phyloP scores from a whole-genome alignment of 2,113 vertebrate species.

The Cebus imitator region DNA sequence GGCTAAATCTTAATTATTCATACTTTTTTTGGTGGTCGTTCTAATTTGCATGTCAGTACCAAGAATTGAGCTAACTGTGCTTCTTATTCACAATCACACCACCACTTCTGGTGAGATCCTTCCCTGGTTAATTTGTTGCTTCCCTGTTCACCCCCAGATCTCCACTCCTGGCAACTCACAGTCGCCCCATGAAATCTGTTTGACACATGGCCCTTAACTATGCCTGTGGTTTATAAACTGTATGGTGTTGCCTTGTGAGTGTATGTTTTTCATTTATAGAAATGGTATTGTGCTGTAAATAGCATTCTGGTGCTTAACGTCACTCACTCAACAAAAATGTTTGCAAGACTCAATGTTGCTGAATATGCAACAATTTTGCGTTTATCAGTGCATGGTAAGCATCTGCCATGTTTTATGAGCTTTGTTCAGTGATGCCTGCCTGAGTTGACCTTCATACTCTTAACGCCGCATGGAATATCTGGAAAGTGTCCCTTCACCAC shows the following conservation, averaged over 20 bases:
- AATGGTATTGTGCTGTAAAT: not conserved
- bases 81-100: no score
- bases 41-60: not conserved
- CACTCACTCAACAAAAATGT: not conserved
- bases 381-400: accelerated
- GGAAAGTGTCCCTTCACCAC: accelerated
- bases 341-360: not conserved
- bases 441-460: not conserved
- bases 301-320: not conserved
- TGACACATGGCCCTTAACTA: not conserved
- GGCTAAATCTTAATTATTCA: not conserved
- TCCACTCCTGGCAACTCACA: accelerated
- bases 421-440: accelerated
- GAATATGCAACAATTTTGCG: accelerated
- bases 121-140: accelerated
- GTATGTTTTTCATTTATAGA: not conserved
- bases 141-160: accelerated
- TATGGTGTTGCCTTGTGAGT: accelerated
- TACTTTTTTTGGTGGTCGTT: accelerated
- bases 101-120: accelerated
- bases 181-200: not conserved
- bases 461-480: accelerated
- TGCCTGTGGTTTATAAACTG: not conserved
- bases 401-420: accelerated
- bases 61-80: accelerated